Conservation (phyloP, 2,888 invertebrate species). For the Rosalia funebris region DNA sequence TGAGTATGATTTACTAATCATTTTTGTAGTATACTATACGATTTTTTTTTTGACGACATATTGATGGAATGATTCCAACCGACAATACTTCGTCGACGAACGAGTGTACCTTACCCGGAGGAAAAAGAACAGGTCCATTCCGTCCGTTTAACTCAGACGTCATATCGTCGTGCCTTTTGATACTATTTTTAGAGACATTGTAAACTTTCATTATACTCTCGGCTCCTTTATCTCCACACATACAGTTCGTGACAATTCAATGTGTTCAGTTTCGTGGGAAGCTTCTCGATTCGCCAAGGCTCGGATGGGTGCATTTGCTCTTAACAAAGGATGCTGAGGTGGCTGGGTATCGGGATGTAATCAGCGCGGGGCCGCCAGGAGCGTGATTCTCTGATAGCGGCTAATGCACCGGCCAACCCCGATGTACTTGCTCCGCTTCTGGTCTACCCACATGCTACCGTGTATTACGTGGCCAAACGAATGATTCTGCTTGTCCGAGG, state of each 20-base stretch:
- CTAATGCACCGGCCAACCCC: constrained; percentile 53
- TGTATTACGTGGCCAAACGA: constrained; percentile 29
- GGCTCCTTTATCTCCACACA: constrained; percentile 24
- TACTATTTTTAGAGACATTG: constrained; percentile 22
- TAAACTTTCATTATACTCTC: constrained; percentile 23
- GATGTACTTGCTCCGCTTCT: constrained; percentile 35
- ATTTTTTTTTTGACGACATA: too few species aligned
- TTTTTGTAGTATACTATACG: too few species aligned
- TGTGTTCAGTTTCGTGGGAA: constrained; percentile 43
- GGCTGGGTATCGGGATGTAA: constrained; percentile 53
- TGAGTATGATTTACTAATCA: too few species aligned
- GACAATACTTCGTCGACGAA: too few species aligned
- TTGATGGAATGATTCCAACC: too few species aligned
- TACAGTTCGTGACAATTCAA: constrained; percentile 45
- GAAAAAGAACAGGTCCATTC: neutral
- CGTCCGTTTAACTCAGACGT: neutral
- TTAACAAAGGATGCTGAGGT: constrained; percentile 51
- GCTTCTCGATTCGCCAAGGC: constrained; percentile 27
- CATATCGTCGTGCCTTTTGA: constrained; percentile 9
- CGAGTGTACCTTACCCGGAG: too few species aligned
- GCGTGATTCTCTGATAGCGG: constrained; percentile 51
- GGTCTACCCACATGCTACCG: constrained; percentile 49
- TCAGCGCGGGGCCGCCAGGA: constrained; percentile 52
- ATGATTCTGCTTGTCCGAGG: neutral
- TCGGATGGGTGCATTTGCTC: constrained; percentile 8